These are phyloP conservation scores for Amorpha juglandis DNA, from an alignment of 2,888 invertebrate genomes.

Conservation along the genomic window DNA sequence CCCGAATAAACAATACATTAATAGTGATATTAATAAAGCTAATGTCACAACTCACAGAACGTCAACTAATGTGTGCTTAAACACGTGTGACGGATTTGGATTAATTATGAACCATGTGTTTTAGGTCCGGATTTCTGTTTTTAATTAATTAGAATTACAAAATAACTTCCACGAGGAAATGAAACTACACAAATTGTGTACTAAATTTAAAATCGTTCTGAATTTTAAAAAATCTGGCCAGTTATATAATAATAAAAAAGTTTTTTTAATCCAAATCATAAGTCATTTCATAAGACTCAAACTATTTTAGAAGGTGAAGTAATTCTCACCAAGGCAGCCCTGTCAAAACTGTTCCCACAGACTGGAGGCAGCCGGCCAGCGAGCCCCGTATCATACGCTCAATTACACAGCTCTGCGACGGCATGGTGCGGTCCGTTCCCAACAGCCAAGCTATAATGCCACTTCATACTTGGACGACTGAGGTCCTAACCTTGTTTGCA, in stretches of 20 bases:
- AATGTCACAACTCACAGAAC: background rate
- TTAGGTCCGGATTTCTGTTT: too few species aligned
- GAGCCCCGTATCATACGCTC: conserved; percentile 71
- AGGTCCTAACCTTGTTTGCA: conserved; percentile 20
- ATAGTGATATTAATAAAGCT: background rate
- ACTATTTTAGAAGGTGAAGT: background rate
- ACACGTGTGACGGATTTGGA: background rate
- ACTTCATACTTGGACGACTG: conserved; percentile 23
- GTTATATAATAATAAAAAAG: too few species aligned
- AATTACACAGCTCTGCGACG: conserved; percentile 63
- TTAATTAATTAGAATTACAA: too few species aligned
- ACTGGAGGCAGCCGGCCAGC: conserved; percentile 68
- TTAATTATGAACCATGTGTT: background rate
- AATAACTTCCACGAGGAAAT: too few species aligned
- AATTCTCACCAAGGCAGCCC: conserved; percentile 48
- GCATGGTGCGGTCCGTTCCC: conserved; percentile 32
- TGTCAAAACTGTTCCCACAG: conserved; percentile 59
- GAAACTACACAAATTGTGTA: background rate
- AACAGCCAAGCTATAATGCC: conserved; percentile 38
- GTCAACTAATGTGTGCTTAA: background rate
- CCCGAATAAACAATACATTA: conserved; percentile 5
- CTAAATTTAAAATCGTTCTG: too few species aligned
- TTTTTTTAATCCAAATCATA: too few species aligned
- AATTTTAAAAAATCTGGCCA: too few species aligned
- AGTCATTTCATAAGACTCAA: background rate